Conservation (phyloP, 2,888 invertebrate genomes). For the Aspidiotus rigidus region DNA sequence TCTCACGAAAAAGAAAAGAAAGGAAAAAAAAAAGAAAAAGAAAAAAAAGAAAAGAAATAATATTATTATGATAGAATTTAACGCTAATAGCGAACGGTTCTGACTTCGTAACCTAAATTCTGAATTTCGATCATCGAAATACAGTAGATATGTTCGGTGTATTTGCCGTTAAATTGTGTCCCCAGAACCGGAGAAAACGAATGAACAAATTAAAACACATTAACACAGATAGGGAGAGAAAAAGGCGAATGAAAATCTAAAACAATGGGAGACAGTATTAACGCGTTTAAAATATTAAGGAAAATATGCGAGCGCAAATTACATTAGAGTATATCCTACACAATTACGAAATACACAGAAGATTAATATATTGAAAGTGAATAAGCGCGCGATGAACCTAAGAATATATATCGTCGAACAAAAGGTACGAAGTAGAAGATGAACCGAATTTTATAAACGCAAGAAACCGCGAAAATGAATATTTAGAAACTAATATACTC, state of each 20-base stretch:
- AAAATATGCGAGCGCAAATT: no score
- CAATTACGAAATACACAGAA: no score
- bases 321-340: no score
- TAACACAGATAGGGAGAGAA: slow-evolving; percentile 14
- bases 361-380: no score
- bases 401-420: no score
- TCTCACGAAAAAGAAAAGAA: slow-evolving; percentile 5
- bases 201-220: slow-evolving; percentile 4
- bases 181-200: neutral
- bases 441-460: neutral
- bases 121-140: slow-evolving; percentile 15
- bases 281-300: no score
- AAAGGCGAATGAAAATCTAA: neutral
- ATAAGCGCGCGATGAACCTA: no score
- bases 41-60: neutral
- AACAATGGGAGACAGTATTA: no score
- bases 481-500: neutral
- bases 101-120: slow-evolving; percentile 3
- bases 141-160: slow-evolving; percentile 17
- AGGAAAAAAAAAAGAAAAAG: slow-evolving; percentile 1
- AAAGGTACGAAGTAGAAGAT: no score
- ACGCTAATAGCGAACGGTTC: no score
- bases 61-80: no score
- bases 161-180: neutral
- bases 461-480: slow-evolving; percentile 2